Evolutionary conservation across 2,113 vertebrate genomes (phyloP).

Genomic region (Glaucidium brasilianum): DNA sequence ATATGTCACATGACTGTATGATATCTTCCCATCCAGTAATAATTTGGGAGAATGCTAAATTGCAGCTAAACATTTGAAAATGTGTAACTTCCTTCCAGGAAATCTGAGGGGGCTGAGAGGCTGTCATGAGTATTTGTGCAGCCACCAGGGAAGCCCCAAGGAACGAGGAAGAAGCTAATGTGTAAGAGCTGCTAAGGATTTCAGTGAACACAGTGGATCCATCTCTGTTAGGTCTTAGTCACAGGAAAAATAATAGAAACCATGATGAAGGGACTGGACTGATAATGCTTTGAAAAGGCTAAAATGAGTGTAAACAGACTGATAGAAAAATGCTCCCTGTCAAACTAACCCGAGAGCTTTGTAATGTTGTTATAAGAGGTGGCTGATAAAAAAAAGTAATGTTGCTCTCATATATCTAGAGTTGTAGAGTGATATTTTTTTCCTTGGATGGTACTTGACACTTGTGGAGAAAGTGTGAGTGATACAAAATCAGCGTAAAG

Average conservation of each 20-base stretch:
- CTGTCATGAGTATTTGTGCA: rapidly evolving
- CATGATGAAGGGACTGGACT: not conserved
- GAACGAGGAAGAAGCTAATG: not conserved
- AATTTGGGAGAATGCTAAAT: not conserved
- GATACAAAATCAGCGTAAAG: not conserved
- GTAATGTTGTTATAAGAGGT: not conserved
- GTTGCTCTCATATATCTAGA: not conserved
- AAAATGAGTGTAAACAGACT: not conserved
- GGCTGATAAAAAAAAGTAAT: not conserved
- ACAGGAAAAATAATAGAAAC: not conserved
- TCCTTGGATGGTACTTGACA: not conserved
- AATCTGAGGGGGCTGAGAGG: not conserved
- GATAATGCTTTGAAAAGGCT: not conserved
- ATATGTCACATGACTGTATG: not conserved
- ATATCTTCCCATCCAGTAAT: not conserved
- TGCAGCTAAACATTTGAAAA: not conserved
- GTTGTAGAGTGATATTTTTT: not conserved
- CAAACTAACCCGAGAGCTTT: not conserved
- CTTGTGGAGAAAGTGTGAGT: not conserved
- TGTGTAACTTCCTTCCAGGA: not conserved
- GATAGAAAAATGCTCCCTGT: not conserved
- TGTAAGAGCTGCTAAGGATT: not conserved
- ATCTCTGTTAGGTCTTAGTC: not conserved
- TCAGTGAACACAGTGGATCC: not conserved
- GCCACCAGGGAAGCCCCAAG: not conserved